Evolutionary conservation across 2,797 vertebrate genomes (phyloP).

Genomic region (Phrynocephalus vlangalii): DNA sequence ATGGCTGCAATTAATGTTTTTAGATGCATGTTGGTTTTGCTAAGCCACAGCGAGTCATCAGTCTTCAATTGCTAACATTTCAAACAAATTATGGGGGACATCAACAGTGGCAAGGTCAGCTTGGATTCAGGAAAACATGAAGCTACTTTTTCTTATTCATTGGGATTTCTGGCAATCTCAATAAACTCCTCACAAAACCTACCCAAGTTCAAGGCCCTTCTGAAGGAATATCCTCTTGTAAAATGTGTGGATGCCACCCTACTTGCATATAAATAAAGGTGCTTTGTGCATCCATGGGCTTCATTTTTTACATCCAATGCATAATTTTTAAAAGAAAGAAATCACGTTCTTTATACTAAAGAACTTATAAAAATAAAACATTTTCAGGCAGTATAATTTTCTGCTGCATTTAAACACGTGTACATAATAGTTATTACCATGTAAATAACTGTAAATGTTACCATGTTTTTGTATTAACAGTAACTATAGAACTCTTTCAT

Average conservation of each 20-base stretch:
- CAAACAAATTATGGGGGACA: conserved; percentile 50
- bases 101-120: conserved; percentile 31
- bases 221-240: not conserved
- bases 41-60: conserved; percentile 30
- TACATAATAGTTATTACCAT: conserved; percentile 52
- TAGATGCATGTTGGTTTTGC: conserved; percentile 31
- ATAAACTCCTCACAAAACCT: not conserved
- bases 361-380: conserved; percentile 71
- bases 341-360: conserved; percentile 59
- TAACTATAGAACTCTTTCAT: conserved; percentile 89
- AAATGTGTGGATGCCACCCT: not conserved
- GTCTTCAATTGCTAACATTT: conserved; percentile 48
- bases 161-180: not conserved
- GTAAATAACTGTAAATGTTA: conserved; percentile 53
- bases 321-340: conserved; percentile 57
- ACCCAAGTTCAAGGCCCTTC: not conserved
- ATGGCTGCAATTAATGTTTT: conserved; percentile 48
- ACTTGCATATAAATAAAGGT: not conserved
- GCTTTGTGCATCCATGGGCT: not conserved
- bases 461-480: conserved; percentile 40
- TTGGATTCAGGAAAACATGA: not conserved
- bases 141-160: not conserved
- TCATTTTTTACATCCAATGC: conserved; percentile 2
- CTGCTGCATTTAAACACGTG: conserved; percentile 69
- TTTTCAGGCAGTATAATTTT: conserved; percentile 65